Base-by-base conservation (phyloP, 1,140 invertebrate species). In the Lanistes nyassanus region DNA sequence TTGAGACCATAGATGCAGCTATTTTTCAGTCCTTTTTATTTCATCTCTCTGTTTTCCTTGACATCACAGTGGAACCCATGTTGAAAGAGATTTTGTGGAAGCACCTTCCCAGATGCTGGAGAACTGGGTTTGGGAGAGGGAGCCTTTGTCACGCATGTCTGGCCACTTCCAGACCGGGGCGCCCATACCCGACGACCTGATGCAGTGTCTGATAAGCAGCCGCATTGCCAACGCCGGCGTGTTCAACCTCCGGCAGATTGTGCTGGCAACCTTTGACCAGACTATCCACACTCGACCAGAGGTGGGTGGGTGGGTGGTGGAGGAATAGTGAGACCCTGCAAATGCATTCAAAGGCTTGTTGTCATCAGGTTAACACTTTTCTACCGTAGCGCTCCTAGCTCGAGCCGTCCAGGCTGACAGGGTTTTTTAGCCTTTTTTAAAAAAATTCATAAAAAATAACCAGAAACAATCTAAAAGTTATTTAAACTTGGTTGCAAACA, bases 41-140 rank as follows among this genome's bases (percentile, higher is more conserved):
- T n/a, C n/a, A n/a, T n/a, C n/a, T n/a, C n/a, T n/a, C n/a, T n/a
- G n/a, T 31, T 72, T 34, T 60, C 29, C 39, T 39, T 65, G n/a
- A 77, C 72, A 34, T 78, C 78, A 31, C 76, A 90, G 89, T 85
- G 91, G 91, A 9, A 91, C 90, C 11, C 79, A 83, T 77, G 91
- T 92, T 4, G 91, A 92, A 77, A 82, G 90, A 37, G 91, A 92
- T 80, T 92, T 92, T 87, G 88, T 92, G 19, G 91, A 92, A 80
- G 91, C 91, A 9, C 91, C 91, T 23, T 91, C 91, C 19, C 91
- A 92, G 86, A 92, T 92, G 91, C 81, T 92, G 72, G 91, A 92
- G 81, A 92, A 92, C 82, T 92, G 91, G 91, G 89, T 89, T 11
- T 92, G 91, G 91, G 88, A 92, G 81, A 83, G 85, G 76, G 91